phyloP scores from a whole-genome alignment of 2,888 invertebrate species.

The Euproctis similis region DNA sequence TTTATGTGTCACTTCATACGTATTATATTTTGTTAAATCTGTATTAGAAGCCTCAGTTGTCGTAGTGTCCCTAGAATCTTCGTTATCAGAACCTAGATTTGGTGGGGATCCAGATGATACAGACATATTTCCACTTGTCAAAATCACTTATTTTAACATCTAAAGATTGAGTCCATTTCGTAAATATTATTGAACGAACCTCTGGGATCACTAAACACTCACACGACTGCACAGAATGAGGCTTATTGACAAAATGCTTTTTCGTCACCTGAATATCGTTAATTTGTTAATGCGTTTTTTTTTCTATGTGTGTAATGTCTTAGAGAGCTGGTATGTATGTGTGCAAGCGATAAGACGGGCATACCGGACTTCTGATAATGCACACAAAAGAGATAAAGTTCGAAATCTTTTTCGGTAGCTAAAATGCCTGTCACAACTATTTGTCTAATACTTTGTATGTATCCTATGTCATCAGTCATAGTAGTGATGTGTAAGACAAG shows the following conservation, averaged over 20 bases:
- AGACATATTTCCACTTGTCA: slow-evolving; percentile 36
- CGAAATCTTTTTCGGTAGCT: slow-evolving; percentile 66
- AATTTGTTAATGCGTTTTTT: slow-evolving; percentile 66
- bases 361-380: slow-evolving; percentile 66
- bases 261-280: slow-evolving; percentile 68
- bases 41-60: slow-evolving; percentile 43
- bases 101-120: slow-evolving; percentile 45
- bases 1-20: slow-evolving; percentile 26
- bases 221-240: slow-evolving; percentile 55
- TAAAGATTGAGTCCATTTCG: not conserved
- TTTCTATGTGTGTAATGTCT: slow-evolving; percentile 56
- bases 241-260: slow-evolving; percentile 70
- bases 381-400: slow-evolving; percentile 58
- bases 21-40: slow-evolving; percentile 27
- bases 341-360: slow-evolving; percentile 62
- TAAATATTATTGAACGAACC: slow-evolving; percentile 14
- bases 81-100: slow-evolving; percentile 44
- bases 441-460: slow-evolving; percentile 32
- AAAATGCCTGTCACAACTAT: slow-evolving; percentile 51
- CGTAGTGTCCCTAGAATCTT: slow-evolving; percentile 45
- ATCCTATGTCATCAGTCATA: no score
- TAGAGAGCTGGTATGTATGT: slow-evolving; percentile 44
- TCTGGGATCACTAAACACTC: slow-evolving; percentile 34
- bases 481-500: no score
- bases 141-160: slow-evolving; percentile 8